These are phyloP conservation scores for Dendrolimus houi DNA, from an alignment of 2,888 invertebrate species.

Conservation along the genomic window DNA sequence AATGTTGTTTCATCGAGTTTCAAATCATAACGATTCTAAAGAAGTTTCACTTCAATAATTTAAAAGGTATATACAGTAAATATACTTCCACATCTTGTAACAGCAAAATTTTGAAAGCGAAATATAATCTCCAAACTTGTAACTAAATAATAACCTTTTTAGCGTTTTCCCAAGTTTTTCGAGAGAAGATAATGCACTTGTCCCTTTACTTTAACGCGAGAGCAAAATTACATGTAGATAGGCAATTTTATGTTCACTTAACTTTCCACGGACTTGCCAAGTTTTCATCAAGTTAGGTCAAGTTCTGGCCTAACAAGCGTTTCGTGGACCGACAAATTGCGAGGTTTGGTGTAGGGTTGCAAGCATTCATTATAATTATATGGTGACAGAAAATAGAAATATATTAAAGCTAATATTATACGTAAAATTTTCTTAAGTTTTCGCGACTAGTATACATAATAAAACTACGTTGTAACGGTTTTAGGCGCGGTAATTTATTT, in stretches of 20 bases:
- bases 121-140: too few species aligned
- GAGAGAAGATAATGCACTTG: background rate
- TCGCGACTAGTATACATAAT: too few species aligned
- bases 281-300: background rate
- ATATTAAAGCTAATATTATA: too few species aligned
- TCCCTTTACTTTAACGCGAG: background rate
- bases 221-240: constrained; percentile 15
- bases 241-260: constrained; percentile 16
- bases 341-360: background rate
- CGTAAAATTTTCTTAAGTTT: too few species aligned
- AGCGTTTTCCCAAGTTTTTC: background rate
- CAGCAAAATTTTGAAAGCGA: background rate
- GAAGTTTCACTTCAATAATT: too few species aligned
- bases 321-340: background rate
- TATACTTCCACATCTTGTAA: too few species aligned
- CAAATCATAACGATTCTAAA: too few species aligned
- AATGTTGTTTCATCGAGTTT: too few species aligned
- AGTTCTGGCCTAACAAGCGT: background rate
- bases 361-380: background rate
- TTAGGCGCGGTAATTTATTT: too few species aligned
- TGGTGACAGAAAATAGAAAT: too few species aligned
- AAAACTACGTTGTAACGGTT: too few species aligned
- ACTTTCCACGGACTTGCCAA: constrained; percentile 1
- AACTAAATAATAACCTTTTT: background rate
- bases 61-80: too few species aligned